A percentile compares a stretch with the other conserved stretches of the same genome.
Evolutionary conservation across 1,140 invertebrate species (phyloP).

Genomic region (Anadara kagoshimensis): DNA sequence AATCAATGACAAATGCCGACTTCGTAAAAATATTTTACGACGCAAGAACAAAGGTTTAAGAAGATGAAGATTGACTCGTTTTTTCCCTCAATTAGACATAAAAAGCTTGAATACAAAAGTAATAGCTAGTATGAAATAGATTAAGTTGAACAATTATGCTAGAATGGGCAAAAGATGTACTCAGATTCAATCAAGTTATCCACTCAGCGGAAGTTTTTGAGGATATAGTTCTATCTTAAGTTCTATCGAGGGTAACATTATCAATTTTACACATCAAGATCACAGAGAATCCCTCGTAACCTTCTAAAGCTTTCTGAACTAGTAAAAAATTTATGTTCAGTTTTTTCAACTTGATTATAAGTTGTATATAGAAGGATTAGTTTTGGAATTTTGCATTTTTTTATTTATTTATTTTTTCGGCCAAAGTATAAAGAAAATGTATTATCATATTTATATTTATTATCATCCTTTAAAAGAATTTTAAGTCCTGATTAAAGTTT

Average conservation of each 20-base stretch:
- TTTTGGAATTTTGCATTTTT: too few relatives aligned
- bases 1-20: slow-evolving; percentile 32
- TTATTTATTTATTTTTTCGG: too few relatives aligned
- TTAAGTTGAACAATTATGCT: slow-evolving; percentile 30
- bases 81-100: slow-evolving; percentile 32
- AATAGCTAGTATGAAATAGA: slow-evolving; percentile 28
- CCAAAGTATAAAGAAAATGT: too few relatives aligned
- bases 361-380: too few relatives aligned
- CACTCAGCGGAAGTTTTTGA: slow-evolving; percentile 11
- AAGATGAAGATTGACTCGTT: not conserved
- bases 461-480: too few relatives aligned
- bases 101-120: slow-evolving; percentile 28
- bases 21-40: slow-evolving; percentile 24
- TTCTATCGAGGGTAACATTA: slow-evolving; percentile 30
- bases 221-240: slow-evolving; percentile 21
- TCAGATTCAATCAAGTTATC: slow-evolving; percentile 24
- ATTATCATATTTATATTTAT: too few relatives aligned
- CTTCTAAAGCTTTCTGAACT: slow-evolving; percentile 1
- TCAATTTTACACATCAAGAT: slow-evolving; percentile 34
- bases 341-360: too few relatives aligned
- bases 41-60: slow-evolving; percentile 20
- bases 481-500: too few relatives aligned
- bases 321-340: too few relatives aligned
- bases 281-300: slow-evolving; percentile 18
- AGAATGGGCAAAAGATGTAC: slow-evolving; percentile 32